Evolutionary conservation across 2,888 invertebrate species (phyloP).

Genomic region (Nymphalis urticae): DNA sequence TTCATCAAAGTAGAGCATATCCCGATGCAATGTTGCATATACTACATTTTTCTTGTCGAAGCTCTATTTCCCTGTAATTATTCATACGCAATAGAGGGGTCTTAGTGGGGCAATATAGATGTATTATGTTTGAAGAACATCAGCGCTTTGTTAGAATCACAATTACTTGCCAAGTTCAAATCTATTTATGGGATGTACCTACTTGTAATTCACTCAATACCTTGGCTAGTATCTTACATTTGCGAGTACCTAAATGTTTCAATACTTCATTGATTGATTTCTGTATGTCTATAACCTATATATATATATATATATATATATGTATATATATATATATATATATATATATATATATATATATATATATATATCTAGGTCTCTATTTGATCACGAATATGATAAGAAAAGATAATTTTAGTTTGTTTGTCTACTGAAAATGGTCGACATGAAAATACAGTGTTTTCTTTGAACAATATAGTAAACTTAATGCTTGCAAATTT

Average conservation of each 20-base stretch:
- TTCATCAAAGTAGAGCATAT: no score
- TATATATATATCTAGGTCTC: background rate
- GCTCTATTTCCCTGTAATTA: slow-evolving; percentile 14
- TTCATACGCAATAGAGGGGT: slow-evolving; percentile 13
- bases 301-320: background rate
- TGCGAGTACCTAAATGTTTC: no score
- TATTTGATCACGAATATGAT: no score
- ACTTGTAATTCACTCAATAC: background rate
- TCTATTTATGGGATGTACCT: slow-evolving; percentile 52
- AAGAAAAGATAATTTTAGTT: no score
- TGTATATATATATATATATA: background rate
- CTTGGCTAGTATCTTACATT: background rate
- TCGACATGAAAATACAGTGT: no score
- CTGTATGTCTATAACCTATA: background rate
- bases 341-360: background rate
- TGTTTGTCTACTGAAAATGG: no score
- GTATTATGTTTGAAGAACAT: slow-evolving; percentile 11
- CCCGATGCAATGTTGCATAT: no score
- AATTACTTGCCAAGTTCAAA: slow-evolving; percentile 58
- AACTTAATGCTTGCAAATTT: no score
- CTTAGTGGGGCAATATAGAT: slow-evolving; percentile 7
- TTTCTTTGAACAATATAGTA: no score
- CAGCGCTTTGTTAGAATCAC: slow-evolving; percentile 21
- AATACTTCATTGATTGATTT: no score
- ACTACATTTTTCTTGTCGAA: no score